phyloP scores from a whole-genome alignment of 2,113 vertebrate species.

The Myotis yumanensis region DNA sequence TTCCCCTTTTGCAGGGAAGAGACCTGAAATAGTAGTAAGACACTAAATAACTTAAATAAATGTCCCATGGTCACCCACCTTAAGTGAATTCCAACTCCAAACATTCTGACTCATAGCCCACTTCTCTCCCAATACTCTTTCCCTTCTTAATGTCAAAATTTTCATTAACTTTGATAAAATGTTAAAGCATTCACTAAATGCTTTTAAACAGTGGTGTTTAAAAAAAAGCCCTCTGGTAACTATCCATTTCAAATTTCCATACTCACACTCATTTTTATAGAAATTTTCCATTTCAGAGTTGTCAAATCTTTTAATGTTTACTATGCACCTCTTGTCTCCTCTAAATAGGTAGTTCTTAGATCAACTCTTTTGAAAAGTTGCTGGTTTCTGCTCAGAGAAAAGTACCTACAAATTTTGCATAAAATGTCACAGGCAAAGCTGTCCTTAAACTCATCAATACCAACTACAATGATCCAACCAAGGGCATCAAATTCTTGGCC shows the following conservation, averaged over 20 bases:
- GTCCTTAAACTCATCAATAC: neutral
- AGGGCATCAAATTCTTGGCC: neutral
- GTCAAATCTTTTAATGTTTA: neutral
- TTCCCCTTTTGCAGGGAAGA: neutral
- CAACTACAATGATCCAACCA: neutral
- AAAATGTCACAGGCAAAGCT: neutral
- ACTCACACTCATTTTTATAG: neutral
- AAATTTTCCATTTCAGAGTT: neutral
- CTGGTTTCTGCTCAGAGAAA: constrained; percentile 1
- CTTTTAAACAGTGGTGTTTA: neutral
- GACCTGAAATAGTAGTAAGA: neutral
- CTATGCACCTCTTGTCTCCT: neutral
- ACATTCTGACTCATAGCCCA: neutral
- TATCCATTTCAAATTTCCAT: neutral
- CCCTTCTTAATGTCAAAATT: neutral
- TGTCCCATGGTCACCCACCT: neutral
- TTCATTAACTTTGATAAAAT: neutral
- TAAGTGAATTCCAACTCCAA: neutral
- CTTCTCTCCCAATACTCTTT: neutral
- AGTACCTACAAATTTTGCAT: neutral
- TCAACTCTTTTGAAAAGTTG: neutral
- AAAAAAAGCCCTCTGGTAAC: neutral
- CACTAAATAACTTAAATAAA: neutral
- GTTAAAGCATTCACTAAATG: neutral
- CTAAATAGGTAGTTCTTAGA: neutral